Conservation (phyloP, 53 echinoderm and acorn worm species). For the Antedon mediterranea region DNA sequence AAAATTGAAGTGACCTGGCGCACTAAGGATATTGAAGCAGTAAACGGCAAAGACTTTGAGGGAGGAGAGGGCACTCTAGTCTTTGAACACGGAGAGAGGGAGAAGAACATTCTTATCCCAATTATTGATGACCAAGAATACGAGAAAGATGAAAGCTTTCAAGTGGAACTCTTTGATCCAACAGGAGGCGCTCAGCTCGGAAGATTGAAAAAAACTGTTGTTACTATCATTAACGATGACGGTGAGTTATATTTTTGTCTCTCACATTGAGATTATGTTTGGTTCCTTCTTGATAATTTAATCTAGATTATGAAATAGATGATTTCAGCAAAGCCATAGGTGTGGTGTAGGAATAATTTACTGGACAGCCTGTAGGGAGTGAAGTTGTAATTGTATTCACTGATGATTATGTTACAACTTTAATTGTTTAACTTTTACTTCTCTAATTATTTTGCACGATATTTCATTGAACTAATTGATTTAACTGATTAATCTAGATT, state of each 20-base stretch:
- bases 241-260: conserved; percentile 45
- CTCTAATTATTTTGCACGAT: too few species aligned
- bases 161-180: conserved; percentile 74
- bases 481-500: conserved; percentile 31
- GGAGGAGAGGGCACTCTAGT: conserved; percentile 64
- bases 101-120: conserved; percentile 84
- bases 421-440: too few species aligned
- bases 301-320: too few species aligned
- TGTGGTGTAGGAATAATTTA: too few species aligned
- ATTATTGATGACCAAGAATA: conserved; percentile 96
- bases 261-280: too few species aligned
- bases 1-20: conserved; percentile 64
- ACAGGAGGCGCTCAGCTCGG: conserved; percentile 79
- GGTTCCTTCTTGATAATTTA: too few species aligned
- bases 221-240: conserved; percentile 92
- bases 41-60: conserved; percentile 66
- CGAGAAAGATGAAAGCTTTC: conserved; percentile 94
- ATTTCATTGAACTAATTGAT: too few species aligned
- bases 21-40: conserved; percentile 82
- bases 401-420: too few species aligned
- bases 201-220: conserved; percentile 81
- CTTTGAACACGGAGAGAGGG: conserved; percentile 88
- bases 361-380: too few species aligned
- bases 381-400: too few species aligned
- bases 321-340: too few species aligned